Conservation (phyloP, 2,888 invertebrate genomes). For the Andrena minutula region DNA sequence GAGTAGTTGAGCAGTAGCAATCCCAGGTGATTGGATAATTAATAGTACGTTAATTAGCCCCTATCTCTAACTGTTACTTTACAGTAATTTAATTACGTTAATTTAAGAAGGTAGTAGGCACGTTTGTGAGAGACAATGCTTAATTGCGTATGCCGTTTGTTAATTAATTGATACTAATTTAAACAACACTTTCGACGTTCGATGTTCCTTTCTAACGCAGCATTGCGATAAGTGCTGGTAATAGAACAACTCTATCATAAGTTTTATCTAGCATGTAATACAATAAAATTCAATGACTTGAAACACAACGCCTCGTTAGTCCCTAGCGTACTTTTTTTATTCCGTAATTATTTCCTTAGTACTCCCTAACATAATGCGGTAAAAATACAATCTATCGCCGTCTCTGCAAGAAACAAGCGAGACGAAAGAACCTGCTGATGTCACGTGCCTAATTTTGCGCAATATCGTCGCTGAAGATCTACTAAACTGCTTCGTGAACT, state of each 20-base stretch:
- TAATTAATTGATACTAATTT: background rate
- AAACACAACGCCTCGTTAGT: slow-evolving; percentile 14
- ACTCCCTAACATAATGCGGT: background rate
- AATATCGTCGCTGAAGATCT: too few species aligned
- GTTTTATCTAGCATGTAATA: background rate
- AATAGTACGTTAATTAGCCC: too few species aligned
- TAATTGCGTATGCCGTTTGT: too few species aligned
- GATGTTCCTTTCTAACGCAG: slow-evolving; percentile 12
- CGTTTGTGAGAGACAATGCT: too few species aligned
- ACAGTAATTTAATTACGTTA: too few species aligned
- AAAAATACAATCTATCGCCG: background rate
- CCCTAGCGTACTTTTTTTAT: background rate
- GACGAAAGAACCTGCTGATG: background rate
- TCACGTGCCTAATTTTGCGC: too few species aligned
- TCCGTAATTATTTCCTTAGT: background rate
- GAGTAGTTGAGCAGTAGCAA: too few species aligned
- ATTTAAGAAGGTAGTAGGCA: too few species aligned
- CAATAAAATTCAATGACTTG: slow-evolving; percentile 8
- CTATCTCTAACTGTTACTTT: too few species aligned
- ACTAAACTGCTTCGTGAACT: too few species aligned
- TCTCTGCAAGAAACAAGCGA: background rate
- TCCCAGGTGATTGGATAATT: too few species aligned
- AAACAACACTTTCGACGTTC: background rate
- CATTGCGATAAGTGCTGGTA: background rate
- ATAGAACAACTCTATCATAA: background rate